Evolutionary conservation across 2,888 invertebrate species (phyloP).

Genomic region (Aphidius colemani): DNA sequence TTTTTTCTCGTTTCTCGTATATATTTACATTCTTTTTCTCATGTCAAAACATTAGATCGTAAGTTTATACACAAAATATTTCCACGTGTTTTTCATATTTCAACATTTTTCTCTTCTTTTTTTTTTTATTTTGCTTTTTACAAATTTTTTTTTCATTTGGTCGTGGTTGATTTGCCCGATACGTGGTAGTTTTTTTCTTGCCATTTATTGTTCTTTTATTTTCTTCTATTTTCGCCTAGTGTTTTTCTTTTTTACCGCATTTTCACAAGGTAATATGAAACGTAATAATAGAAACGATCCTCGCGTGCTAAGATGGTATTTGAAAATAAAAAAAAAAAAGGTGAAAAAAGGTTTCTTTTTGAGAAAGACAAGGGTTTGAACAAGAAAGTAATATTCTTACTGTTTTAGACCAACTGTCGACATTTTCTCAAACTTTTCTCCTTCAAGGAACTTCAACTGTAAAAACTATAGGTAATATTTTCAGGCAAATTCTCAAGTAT

Average conservation of each 20-base stretch:
- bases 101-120: constrained; percentile 9
- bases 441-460: neutral
- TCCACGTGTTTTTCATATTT: constrained; percentile 15
- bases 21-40: too few relatives aligned
- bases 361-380: neutral
- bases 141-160: neutral
- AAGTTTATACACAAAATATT: too few relatives aligned
- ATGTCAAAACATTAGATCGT: too few relatives aligned
- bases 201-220: neutral
- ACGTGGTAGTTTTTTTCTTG: neutral
- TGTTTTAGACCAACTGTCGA: constrained; percentile 19
- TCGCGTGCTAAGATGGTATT: too few relatives aligned
- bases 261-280: too few relatives aligned
- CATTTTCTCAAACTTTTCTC: neutral
- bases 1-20: too few relatives aligned
- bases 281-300: too few relatives aligned
- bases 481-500: too few relatives aligned
- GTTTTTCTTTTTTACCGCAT: neutral
- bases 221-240: too few relatives aligned
- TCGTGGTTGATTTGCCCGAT: constrained; percentile 16
- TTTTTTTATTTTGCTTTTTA: neutral
- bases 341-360: too few relatives aligned
- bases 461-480: too few relatives aligned
- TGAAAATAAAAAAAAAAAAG: too few relatives aligned
- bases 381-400: constrained; percentile 18